A percentile compares a stretch with the other conserved stretches of the same genome.
Evolutionary conservation across 2,888 invertebrate species (phyloP).

Genomic region (Sympetrum striolatum): DNA sequence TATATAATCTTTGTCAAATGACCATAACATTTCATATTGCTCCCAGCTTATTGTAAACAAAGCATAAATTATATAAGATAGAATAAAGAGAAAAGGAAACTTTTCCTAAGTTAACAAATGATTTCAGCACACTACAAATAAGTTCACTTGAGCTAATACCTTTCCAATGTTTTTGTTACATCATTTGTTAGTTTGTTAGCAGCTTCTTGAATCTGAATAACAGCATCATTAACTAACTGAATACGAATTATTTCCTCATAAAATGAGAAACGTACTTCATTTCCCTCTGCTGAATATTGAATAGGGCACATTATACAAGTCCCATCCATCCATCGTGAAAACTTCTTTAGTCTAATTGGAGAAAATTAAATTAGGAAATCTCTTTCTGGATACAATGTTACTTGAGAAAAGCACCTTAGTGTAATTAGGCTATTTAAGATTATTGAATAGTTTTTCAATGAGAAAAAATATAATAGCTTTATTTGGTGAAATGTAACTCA

Average conservation of each 20-base stretch:
- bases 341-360: conserved; percentile 68
- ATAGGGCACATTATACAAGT: conserved; percentile 78
- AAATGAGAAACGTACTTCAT: conserved; percentile 73
- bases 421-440: too few relatives aligned
- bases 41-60: conserved; percentile 66
- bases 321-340: conserved; percentile 86
- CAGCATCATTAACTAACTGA: conserved; percentile 71
- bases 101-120: too few relatives aligned
- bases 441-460: too few relatives aligned
- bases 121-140: too few relatives aligned
- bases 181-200: conserved; percentile 71
- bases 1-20: conserved; percentile 73
- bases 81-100: background rate
- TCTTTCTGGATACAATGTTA: too few relatives aligned
- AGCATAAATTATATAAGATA: background rate
- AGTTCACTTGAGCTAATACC: conserved; percentile 55
- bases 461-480: too few relatives aligned
- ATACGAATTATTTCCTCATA: conserved; percentile 80
- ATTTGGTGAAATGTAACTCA: too few relatives aligned
- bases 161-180: conserved; percentile 69
- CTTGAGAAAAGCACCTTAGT: too few relatives aligned
- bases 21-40: conserved; percentile 78
- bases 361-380: background rate
- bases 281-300: conserved; percentile 66
- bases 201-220: conserved; percentile 71